Base-by-base conservation (phyloP, 2,113 vertebrate genomes). In the Cacatua alba region DNA sequence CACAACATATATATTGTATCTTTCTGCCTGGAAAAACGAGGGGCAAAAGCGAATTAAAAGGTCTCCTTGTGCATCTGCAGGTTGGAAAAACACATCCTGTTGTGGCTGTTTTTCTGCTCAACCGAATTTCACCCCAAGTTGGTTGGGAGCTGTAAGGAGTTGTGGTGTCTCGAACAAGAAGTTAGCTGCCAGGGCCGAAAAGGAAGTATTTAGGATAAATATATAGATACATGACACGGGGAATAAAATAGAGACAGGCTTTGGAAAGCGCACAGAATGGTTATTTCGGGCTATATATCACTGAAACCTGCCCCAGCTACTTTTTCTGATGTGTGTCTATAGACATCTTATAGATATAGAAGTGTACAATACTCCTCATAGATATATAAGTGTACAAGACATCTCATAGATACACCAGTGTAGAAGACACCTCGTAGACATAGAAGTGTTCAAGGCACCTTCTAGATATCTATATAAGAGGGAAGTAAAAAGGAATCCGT, bases 321-420 rank as follows among this genome's bases (percentile, higher is more conserved):
- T 63, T 59, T 39, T 72, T 12, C 49, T n/a, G 67, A 2, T 3
- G 71, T 2, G 78, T 0, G 11, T 20, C 48, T 48, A 17, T 6
- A 21, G 77, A 7, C 28, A 67, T 11, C 60, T 41, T 5, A 0
- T 8, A 3, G 17, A 16, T 25, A 3, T 2, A 2, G 0, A 7
- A 74, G 70, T 1, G 63, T 6, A 1, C 31, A 3, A 8, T 62
- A 7, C 21, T 55, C 15, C 60, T 41, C 4, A 0, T 9, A 3
- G 17, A 13, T 23, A 3, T 2, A 1, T 1, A 7, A 78, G 65
- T 1, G 59, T 7, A 1, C 26, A 3, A 25, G 71, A 7, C 28
- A 67, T 11, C 70, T 41, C 3, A 0, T 10, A 3, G 17, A 16
- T 25, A 3, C 2, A 1, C 0, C 6, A 65, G 70, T 1, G 63